Percentiles rank a stretch among this genome's conserved stretches.
Evolutionary conservation across 2,113 vertebrate species (phyloP).

Genomic region (Dolichallabes microphthalmus): DNA sequence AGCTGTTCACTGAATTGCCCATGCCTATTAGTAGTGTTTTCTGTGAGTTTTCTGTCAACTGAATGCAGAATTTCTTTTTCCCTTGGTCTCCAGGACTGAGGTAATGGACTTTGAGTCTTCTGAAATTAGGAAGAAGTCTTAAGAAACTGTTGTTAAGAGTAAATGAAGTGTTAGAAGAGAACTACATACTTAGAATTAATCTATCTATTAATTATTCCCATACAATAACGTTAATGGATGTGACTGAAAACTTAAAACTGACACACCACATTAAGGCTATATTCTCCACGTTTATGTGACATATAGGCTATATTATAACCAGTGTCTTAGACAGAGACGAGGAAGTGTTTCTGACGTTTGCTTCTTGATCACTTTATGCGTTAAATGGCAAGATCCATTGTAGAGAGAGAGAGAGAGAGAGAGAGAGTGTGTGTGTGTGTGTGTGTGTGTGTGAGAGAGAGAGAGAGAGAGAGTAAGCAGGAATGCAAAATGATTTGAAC

Average conservation of each 20-base stretch:
- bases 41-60: conserved; percentile 26
- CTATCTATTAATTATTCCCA: neutral
- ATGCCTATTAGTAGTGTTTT: conserved; percentile 24
- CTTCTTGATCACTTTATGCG: neutral
- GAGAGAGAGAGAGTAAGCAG: neutral
- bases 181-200: neutral
- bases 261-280: neutral
- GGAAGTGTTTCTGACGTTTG: neutral
- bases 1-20: conserved; percentile 4
- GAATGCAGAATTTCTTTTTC: conserved; percentile 31
- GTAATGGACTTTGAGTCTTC: conserved; percentile 50
- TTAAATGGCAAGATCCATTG: no score
- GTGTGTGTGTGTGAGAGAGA: no score
- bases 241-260: neutral
- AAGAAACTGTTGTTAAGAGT: neutral
- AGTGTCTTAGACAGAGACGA: neutral
- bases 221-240: neutral
- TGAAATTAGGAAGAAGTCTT: conserved; percentile 28
- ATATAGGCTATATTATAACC: neutral
- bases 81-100: conserved; percentile 34
- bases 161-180: neutral
- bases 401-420: neutral
- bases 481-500: neutral
- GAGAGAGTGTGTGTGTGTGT: no score
- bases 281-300: neutral